phyloP scores from a whole-genome alignment of 2,888 invertebrate genomes.

The Hirtodrosophila confusa region DNA sequence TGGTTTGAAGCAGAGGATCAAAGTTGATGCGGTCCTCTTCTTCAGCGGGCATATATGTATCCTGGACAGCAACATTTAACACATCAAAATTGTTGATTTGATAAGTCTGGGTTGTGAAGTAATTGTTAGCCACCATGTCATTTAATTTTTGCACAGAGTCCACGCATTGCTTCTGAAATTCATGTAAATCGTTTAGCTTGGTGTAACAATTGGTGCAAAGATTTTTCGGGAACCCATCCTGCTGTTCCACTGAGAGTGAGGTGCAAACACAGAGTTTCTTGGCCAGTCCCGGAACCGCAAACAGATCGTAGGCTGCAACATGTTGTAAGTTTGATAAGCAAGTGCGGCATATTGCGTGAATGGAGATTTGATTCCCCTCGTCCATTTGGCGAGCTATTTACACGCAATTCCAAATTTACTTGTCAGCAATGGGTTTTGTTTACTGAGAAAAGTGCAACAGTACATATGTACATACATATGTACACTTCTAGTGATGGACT shows the following conservation, averaged over 20 bases:
- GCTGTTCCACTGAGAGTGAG: conserved; percentile 76
- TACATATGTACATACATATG: too few relatives aligned
- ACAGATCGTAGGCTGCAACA: conserved; percentile 70
- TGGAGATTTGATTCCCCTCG: conserved; percentile 54
- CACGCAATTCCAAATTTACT: too few relatives aligned
- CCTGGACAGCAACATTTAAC: conserved; percentile 57
- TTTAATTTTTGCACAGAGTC: conserved; percentile 79
- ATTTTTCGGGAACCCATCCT: conserved; percentile 81
- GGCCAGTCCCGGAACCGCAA: conserved; percentile 76
- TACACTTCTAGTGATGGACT: too few relatives aligned
- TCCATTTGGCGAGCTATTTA: conserved; percentile 49
- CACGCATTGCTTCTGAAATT: conserved; percentile 78
- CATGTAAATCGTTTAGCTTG: conserved; percentile 76
- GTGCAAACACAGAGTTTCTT: conserved; percentile 81
- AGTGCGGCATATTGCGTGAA: conserved; percentile 80
- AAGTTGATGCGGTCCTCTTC: conserved; percentile 72
- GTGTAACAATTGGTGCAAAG: conserved; percentile 75
- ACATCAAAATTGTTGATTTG: conserved; percentile 65
- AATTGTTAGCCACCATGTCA: conserved; percentile 62
- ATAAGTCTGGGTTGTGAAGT: conserved; percentile 36
- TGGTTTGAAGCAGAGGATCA: conserved; percentile 49
- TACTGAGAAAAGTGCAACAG: too few relatives aligned
- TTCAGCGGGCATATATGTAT: conserved; percentile 61
- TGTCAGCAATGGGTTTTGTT: too few relatives aligned
- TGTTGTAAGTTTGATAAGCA: conserved; percentile 73